Conservation (phyloP, 2,888 invertebrate genomes). For the Lagria hirta region DNA sequence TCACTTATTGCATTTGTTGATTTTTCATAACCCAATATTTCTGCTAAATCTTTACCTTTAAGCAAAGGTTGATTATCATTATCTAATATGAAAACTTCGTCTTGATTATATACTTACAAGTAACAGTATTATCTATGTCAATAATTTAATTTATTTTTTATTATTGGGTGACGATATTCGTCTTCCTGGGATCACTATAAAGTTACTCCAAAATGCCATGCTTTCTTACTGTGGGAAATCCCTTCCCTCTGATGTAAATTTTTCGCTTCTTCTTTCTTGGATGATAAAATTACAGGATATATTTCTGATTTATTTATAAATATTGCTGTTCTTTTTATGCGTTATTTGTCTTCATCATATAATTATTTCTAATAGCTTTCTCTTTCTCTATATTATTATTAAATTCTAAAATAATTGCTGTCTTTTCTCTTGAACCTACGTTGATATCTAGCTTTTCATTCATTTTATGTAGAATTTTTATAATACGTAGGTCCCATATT, state of each 20-base stretch:
- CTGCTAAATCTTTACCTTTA: no score
- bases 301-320: constrained; percentile 4
- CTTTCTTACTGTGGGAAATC: constrained; percentile 4
- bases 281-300: constrained; percentile 5
- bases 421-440: constrained; percentile 6
- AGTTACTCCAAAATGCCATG: constrained; percentile 6
- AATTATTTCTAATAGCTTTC: constrained; percentile 6
- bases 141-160: constrained; percentile 5
- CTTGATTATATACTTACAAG: no score
- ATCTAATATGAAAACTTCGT: no score
- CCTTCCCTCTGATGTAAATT: constrained; percentile 6
- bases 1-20: no score
- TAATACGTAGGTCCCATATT: no score
- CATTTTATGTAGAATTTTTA: constrained; percentile 5
- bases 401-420: constrained; percentile 6
- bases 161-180: constrained; percentile 6
- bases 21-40: no score
- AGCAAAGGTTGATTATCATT: no score
- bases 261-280: constrained; percentile 6
- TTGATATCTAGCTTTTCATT: constrained; percentile 5
- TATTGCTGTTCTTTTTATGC: constrained; percentile 6
- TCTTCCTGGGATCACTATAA: constrained; percentile 2
- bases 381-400: constrained; percentile 3
- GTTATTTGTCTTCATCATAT: constrained; percentile 4
- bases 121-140: no score